Evolutionary conservation across 2,888 invertebrate species (phyloP), one percentile per base, ranked within the genome.

Genomic region (Pyrochroa serraticornis): DNA sequence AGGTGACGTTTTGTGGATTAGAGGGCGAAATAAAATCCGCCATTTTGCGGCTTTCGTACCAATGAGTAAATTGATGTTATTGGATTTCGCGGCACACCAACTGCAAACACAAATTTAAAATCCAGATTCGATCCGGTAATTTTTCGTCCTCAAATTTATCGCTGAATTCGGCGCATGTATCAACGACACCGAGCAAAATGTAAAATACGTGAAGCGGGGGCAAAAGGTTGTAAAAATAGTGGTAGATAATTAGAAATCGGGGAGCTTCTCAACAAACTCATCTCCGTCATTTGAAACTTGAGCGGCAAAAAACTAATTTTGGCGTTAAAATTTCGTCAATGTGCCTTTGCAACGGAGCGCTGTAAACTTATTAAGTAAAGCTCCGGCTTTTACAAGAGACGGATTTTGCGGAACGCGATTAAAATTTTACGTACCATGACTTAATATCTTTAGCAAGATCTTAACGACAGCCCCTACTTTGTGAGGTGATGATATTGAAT

Each of bases 361-460:
- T 7, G 44, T 56, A 56, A 57, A 57, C 57, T 57, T 57, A 57
- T 57, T 57, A 57, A 45, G 45, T 10, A 36, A 49, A 42, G 54
- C 51, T 47, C 52, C 46, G 44, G 59, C 59, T 59, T 55, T 59
- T 50, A 59, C 48, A 61, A 45, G 59, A 59, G 47, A 52, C 52
- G 58, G 61, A 61, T 61, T 53, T 58, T 61, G 48, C 53, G 48
- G 53, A 58, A 61, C 53, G 50, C 61, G 57, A 61, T 61, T 61
- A 61, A 61, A 58, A 61, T 58, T 61, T 61, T 58, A 61, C 58
- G 61, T 58, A 45, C 58, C 61, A 52, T 53, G 61, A 61, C 61
- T 53, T 61, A 56, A 61, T 61, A 58, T 49, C 58, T 53, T 58
- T 61, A 56, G 54, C 42, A 54, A 45, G 52, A 50, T 57, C 60